Evolutionary conservation across 2,888 invertebrate genomes (phyloP).

Genomic region (Choristoneura rosaceana): DNA sequence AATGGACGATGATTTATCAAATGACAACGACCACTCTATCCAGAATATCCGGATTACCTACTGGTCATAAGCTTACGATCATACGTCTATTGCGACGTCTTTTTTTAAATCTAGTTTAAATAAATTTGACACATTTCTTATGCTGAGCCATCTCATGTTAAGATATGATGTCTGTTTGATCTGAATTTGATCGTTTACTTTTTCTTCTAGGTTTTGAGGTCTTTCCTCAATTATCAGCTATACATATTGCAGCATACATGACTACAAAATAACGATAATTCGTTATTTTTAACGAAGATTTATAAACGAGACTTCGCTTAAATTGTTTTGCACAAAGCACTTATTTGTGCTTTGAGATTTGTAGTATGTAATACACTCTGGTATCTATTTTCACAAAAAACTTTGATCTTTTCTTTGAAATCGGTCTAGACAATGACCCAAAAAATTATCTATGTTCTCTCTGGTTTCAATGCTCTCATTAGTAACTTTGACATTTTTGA

Average conservation of each 20-base stretch:
- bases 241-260: too few relatives aligned
- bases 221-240: conserved; percentile 12
- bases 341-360: too few relatives aligned
- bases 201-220: conserved; percentile 26
- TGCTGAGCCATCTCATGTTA: conserved; percentile 3
- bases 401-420: conserved; percentile 16
- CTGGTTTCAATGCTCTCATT: conserved; percentile 16
- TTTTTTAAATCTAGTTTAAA: conserved; percentile 10
- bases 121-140: conserved; percentile 10
- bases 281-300: too few relatives aligned
- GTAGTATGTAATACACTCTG: not conserved
- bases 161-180: conserved; percentile 27
- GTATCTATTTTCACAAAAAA: conserved; percentile 1
- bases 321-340: not conserved
- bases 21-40: not conserved
- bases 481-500: conserved; percentile 32
- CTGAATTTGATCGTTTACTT: conserved; percentile 26
- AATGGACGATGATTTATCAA: too few relatives aligned
- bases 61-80: not conserved
- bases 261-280: too few relatives aligned
- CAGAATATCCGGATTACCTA: not conserved
- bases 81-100: not conserved
- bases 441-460: conserved; percentile 10
- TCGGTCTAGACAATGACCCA: conserved; percentile 19
- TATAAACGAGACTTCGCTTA: not conserved